A percentile compares a stretch with the other conserved stretches of the same genome.
Evolutionary conservation across 1,140 invertebrate species (phyloP).

Genomic region (Chlorops oryzae): DNA sequence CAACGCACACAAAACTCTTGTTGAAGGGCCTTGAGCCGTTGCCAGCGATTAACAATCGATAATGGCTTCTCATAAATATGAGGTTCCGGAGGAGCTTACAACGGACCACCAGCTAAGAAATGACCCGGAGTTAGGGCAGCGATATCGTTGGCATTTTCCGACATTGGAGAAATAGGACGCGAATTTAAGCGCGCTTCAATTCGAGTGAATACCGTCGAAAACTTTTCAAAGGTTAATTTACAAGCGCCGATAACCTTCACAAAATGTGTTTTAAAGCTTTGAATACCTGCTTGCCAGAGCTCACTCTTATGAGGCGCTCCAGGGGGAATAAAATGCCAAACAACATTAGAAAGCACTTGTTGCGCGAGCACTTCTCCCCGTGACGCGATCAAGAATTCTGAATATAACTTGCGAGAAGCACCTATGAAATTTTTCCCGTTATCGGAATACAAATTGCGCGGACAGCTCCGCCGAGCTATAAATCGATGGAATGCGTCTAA

Average conservation of each 20-base stretch:
- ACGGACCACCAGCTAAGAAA: neutral
- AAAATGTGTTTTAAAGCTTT: constrained; percentile 19
- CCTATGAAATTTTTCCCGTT: constrained; percentile 41
- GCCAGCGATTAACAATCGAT: constrained; percentile 8
- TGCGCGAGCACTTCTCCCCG: neutral
- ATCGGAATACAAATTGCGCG: constrained; percentile 26
- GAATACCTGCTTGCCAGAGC: constrained; percentile 26
- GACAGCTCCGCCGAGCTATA: constrained; percentile 25
- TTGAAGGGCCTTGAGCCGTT: neutral
- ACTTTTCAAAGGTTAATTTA: constrained; percentile 1
- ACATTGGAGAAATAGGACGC: constrained; percentile 1
- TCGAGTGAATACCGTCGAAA: constrained; percentile 5
- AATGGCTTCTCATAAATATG: constrained; percentile 4
- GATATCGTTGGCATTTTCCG: neutral
- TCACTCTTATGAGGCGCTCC: constrained; percentile 26
- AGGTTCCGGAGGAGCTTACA: neutral
- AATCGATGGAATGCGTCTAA: constrained; percentile 38
- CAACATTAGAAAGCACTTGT: neutral
- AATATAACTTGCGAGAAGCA: constrained; percentile 18
- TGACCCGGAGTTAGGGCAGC: constrained; percentile 1
- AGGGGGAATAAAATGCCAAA: constrained; percentile 25
- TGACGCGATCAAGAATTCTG: neutral
- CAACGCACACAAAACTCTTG: constrained; percentile 11
- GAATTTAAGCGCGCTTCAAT: neutral
- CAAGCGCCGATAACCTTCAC: neutral